phyloP scores from a whole-genome alignment of 2,797 vertebrate species.

The Eulemur coronatus region DNA sequence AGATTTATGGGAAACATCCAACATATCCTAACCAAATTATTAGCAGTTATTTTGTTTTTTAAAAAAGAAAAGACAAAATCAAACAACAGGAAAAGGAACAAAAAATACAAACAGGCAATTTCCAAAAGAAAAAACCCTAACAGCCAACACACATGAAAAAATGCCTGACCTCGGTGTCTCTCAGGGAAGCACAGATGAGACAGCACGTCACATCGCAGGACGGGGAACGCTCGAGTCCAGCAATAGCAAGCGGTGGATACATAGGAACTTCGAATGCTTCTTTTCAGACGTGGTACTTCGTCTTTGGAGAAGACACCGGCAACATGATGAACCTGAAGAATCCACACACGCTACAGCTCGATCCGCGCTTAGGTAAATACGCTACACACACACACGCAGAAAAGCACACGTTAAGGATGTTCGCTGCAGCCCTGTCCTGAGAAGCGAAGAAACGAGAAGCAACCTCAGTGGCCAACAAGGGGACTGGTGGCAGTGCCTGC shows the following conservation, averaged over 20 bases:
- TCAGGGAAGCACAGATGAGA: background rate
- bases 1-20: too few relatives aligned
- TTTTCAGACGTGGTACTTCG: too few relatives aligned
- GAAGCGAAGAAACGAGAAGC: too few relatives aligned
- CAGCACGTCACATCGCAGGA: background rate
- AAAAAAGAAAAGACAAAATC: background rate
- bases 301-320: background rate
- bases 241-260: background rate
- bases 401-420: background rate
- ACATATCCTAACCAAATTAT: background rate
- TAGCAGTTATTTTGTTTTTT: background rate
- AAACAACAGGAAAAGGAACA: background rate
- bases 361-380: background rate
- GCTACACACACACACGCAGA: background rate
- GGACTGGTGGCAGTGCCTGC: too few relatives aligned
- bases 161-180: background rate
- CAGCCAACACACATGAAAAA: background rate
- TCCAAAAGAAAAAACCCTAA: background rate
- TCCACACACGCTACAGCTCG: background rate
- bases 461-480: too few relatives aligned
- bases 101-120: background rate
- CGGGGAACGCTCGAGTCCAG: background rate
- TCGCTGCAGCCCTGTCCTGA: too few relatives aligned
- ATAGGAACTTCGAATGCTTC: background rate
- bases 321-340: background rate